Evolutionary conservation across 2,113 vertebrate genomes (phyloP).

Genomic region (Nycticorax nycticorax): DNA sequence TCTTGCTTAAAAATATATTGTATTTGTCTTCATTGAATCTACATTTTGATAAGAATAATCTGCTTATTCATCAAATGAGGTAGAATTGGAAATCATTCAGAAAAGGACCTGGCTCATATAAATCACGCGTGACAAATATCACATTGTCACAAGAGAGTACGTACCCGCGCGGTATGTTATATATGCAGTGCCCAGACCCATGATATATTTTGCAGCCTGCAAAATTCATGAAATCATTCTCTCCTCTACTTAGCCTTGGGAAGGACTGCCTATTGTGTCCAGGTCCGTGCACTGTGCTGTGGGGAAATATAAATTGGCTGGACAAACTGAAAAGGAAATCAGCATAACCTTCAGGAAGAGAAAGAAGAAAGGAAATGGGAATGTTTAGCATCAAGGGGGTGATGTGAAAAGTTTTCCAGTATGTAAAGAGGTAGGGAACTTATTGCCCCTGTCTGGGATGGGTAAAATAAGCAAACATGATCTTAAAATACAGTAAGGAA

Average conservation of each 20-base stretch:
- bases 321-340: not conserved
- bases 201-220: not conserved
- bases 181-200: not conserved
- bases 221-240: not conserved
- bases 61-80: not conserved
- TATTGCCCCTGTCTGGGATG: not conserved
- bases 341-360: not conserved
- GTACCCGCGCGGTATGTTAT: not conserved
- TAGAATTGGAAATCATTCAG: not conserved
- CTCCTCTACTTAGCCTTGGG: not conserved
- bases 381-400: not conserved
- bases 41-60: not conserved
- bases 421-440: not conserved
- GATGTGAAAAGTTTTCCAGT: not conserved
- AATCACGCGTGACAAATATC: not conserved
- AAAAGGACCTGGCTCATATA: not conserved
- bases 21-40: not conserved
- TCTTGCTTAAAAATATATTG: not conserved
- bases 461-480: not conserved
- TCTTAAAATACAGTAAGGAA: not conserved
- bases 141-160: not conserved
- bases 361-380: not conserved
- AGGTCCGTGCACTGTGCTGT: not conserved
- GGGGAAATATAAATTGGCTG: not conserved
- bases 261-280: not conserved